phyloP scores from a whole-genome alignment of 2,888 invertebrate species.

The Apodemia zela region DNA sequence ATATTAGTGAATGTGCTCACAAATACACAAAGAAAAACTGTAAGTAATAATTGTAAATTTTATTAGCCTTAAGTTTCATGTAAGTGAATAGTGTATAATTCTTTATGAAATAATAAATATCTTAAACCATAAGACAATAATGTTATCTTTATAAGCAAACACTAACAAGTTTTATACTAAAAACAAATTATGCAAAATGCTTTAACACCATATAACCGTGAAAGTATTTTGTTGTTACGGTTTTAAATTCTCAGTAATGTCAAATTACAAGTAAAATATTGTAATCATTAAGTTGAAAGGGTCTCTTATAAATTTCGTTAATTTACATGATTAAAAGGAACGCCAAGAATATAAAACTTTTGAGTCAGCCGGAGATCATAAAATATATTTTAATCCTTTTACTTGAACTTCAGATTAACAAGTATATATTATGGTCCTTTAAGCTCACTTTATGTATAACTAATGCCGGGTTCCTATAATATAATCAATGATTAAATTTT shows the following conservation, averaged over 20 bases:
- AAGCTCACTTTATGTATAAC: no score
- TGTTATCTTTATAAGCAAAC: no score
- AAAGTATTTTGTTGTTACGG: constrained; percentile 2
- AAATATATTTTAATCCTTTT: not conserved
- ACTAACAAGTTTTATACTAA: no score
- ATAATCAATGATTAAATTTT: no score
- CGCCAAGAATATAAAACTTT: not conserved
- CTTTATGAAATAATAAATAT: no score
- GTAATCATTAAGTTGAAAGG: constrained; percentile 3
- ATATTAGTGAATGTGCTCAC: no score
- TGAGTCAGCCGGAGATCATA: not conserved
- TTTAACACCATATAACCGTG: not conserved
- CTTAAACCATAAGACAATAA: no score
- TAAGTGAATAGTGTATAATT: no score
- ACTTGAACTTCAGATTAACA: not conserved
- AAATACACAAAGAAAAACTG: no score
- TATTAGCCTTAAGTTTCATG: no score
- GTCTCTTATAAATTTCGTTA: constrained; percentile 3
- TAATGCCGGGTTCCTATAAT: no score
- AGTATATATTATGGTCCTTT: not conserved
- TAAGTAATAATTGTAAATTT: no score
- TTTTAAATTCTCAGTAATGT: not conserved
- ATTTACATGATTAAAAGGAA: constrained; percentile 5
- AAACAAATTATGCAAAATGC: not conserved
- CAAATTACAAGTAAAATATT: constrained; percentile 7